A percentile compares a stretch with the other conserved stretches of the same genome.
Conservation (phyloP, 2,888 invertebrate species). For the Conops quadrifasciatus region DNA sequence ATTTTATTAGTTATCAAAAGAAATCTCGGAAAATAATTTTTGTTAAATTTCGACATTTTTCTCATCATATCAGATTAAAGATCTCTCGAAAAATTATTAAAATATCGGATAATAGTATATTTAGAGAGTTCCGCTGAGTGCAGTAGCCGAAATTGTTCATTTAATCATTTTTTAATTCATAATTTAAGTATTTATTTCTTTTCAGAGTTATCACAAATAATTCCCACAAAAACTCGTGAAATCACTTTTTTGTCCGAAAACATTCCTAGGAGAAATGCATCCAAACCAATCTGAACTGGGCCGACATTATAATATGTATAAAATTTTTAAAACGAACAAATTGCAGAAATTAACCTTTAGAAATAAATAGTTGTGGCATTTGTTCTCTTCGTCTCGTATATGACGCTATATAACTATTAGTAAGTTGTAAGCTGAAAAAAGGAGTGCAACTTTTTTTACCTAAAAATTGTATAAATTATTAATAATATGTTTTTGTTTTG, state of each 20-base stretch:
- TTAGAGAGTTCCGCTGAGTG: no score
- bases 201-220: no score
- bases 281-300: not conserved
- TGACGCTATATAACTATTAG: not conserved
- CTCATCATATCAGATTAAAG: no score
- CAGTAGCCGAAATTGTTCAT: no score
- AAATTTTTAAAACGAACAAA: no score
- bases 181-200: no score
- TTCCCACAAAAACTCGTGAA: not conserved
- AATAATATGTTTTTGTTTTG: conserved; percentile 7
- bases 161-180: no score
- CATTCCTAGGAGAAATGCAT: not conserved
- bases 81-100: no score
- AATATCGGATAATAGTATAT: no score
- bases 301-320: not conserved
- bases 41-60: no score
- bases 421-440: conserved; percentile 34
- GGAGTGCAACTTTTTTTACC: conserved; percentile 2
- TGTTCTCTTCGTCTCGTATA: not conserved
- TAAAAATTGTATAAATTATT: conserved; percentile 27
- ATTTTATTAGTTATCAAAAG: no score
- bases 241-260: not conserved
- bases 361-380: not conserved
- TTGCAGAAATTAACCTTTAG: conserved; percentile 7
- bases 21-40: no score